Percentiles rank a stretch among this genome's conserved stretches.
These are phyloP conservation scores for Xylota sylvarum DNA, from an alignment of 2,888 invertebrate species.

Conservation along the genomic window DNA sequence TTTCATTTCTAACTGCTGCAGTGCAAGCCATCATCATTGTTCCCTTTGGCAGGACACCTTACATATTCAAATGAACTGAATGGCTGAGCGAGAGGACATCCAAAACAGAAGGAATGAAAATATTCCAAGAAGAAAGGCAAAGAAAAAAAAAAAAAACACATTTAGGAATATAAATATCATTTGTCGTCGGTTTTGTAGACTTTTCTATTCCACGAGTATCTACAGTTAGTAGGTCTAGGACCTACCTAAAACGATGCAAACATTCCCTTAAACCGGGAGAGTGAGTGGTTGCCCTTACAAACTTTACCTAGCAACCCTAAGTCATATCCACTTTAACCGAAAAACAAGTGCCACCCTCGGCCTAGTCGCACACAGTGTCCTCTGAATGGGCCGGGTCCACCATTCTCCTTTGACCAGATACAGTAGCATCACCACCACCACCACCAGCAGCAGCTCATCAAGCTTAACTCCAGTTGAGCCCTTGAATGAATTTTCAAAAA, in stretches of 20 bases:
- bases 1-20: conserved; percentile 51
- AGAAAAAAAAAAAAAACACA: conserved; percentile 7
- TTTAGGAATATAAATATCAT: conserved; percentile 32
- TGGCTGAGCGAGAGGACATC: conserved; percentile 9
- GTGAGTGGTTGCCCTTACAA: conserved; percentile 34
- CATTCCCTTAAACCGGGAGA: not conserved
- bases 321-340: conserved; percentile 25
- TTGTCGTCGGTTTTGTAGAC: conserved; percentile 17
- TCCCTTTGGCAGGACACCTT: conserved; percentile 56
- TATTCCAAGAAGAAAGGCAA: not conserved
- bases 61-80: conserved; percentile 35
- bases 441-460: conserved; percentile 35
- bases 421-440: conserved; percentile 8
- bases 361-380: not conserved
- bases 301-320: conserved; percentile 12
- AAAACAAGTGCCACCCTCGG: conserved; percentile 7
- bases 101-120: conserved; percentile 5
- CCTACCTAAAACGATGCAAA: conserved; percentile 29
- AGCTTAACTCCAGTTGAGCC: conserved; percentile 37
- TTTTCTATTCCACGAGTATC: not conserved
- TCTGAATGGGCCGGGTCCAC: not conserved
- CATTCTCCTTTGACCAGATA: conserved; percentile 1
- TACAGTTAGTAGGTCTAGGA: conserved; percentile 31
- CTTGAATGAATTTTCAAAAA: conserved; percentile 51
- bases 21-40: conserved; percentile 41